These are phyloP conservation scores for Biston stratarius DNA, from an alignment of 2,888 invertebrate species.

Conservation along the genomic window DNA sequence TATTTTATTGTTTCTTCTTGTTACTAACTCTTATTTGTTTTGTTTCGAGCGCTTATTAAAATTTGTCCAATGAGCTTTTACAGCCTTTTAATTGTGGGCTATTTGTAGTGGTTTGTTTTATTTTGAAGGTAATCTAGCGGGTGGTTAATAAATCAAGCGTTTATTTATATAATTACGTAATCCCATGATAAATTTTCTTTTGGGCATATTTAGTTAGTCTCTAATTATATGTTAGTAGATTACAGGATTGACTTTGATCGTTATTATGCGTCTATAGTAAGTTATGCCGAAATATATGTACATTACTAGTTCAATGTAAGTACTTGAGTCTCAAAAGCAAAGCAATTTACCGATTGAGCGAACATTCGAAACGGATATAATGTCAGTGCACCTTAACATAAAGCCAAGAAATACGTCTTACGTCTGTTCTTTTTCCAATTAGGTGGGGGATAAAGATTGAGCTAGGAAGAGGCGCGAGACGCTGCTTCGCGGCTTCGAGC, in stretches of 20 bases:
- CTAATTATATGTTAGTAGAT: background rate
- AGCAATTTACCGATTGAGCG: conserved; percentile 9
- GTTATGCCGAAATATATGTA: background rate
- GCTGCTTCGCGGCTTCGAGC: conserved; percentile 43
- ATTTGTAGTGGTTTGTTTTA: conserved; percentile 50
- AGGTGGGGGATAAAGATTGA: conserved; percentile 64
- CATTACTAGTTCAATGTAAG: background rate
- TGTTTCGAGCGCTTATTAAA: conserved; percentile 66
- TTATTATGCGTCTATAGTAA: background rate
- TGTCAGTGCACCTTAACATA: conserved; percentile 17
- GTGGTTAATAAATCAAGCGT: conserved; percentile 7
- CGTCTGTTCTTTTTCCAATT: conserved; percentile 64
- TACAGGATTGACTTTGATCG: background rate
- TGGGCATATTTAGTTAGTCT: background rate
- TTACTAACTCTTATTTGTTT: conserved; percentile 54
- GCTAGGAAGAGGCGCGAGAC: conserved; percentile 53
- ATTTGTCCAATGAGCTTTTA: conserved; percentile 66
- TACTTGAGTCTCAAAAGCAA: conserved; percentile 13
- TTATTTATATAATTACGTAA: conserved; percentile 4
- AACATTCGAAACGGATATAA: conserved; percentile 10
- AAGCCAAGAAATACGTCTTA: conserved; percentile 34
- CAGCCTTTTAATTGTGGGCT: conserved; percentile 53
- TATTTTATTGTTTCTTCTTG: conserved; percentile 78
- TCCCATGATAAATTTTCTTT: background rate
- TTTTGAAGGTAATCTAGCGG: conserved; percentile 38